Evolutionary conservation across 2,888 invertebrate species (phyloP), one percentile per base, ranked within the genome.

Genomic region (Geotrupes spiniger): DNA sequence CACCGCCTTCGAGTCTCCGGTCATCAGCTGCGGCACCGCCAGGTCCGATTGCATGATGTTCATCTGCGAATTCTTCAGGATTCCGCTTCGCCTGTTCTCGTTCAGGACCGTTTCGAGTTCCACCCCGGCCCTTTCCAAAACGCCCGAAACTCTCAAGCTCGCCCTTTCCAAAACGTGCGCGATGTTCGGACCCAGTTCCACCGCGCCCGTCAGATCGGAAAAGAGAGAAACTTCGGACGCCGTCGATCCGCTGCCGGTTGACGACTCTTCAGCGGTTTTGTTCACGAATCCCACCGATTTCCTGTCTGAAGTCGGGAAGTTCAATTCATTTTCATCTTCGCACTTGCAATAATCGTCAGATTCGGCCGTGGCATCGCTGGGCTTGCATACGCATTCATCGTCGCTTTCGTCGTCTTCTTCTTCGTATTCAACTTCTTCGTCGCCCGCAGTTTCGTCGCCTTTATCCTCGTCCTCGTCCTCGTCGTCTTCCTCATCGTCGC

Each of bases 201-300:
- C 21, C 4, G 4, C 21, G 21, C 6, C 21, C 1, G 17, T 14
- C 15, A 44, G 17, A n/a, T 44, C 44, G n/a, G 37, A 36, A 38
- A 44, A 38, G 10, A 44, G 14, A 5, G 44, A 44, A 10, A 44
- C 36, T 2, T 14, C 25, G 14, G 44, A 44, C 9, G 38, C 37
- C 17, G 29, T 36, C 8, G 44, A 44, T 29, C 44, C 44, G 17
- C 28, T 29, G 10, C 10, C 17, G 12, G 10, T 26, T 9, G 4
- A 28, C 38, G 21, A 9, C 2, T 14, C 16, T 3, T 36, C 21
- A 21, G n/a, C 16, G 15, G n/a, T 9, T 12, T 10, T 21, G 12
- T 14, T 11, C 15, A 11, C 2, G 9, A 36, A 3, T 14, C 12
- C 17, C 4, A 21, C 21, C 10, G 10, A 31, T 31, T 31, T 12